Conservation (phyloP, 2,888 invertebrate genomes). For the Agrypnus murinus region DNA sequence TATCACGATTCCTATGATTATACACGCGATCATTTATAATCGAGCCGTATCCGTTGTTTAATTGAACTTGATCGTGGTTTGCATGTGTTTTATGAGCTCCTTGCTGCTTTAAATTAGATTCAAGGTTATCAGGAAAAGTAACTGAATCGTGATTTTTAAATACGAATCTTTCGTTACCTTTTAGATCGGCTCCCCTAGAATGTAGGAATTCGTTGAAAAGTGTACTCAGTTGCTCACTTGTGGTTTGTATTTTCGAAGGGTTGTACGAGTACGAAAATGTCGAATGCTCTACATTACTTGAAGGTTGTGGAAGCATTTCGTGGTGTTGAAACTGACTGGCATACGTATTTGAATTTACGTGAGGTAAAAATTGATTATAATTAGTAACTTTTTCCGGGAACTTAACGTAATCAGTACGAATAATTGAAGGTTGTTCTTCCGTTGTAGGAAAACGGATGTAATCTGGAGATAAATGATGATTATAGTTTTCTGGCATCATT, state of each 20-base stretch:
- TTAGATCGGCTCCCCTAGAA: slow-evolving; percentile 39
- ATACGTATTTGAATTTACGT: slow-evolving; percentile 37
- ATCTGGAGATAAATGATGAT: slow-evolving; percentile 19
- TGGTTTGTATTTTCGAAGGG: background rate
- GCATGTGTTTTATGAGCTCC: slow-evolving; percentile 20
- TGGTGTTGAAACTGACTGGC: slow-evolving; percentile 28
- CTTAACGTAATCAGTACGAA: slow-evolving; percentile 22
- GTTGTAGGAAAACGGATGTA: slow-evolving; percentile 48
- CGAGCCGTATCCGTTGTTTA: slow-evolving; percentile 24
- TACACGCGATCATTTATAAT: slow-evolving; percentile 27
- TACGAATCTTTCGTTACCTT: slow-evolving; percentile 36
- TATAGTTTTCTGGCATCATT: slow-evolving; percentile 44
- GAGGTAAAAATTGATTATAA: slow-evolving; percentile 27
- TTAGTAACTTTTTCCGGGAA: slow-evolving; percentile 34
- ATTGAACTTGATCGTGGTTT: slow-evolving; percentile 39
- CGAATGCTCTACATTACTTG: background rate
- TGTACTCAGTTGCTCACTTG: slow-evolving; percentile 39
- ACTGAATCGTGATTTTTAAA: slow-evolving; percentile 32
- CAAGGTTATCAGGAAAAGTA: slow-evolving; percentile 13
- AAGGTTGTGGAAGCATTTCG: background rate
- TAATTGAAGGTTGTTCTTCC: slow-evolving; percentile 23
- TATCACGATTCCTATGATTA: slow-evolving; percentile 62
- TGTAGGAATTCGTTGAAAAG: slow-evolving; percentile 50
- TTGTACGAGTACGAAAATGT: background rate
- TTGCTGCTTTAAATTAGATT: slow-evolving; percentile 13